phyloP scores from a whole-genome alignment of 2,888 invertebrate species.

The Athripsodes cinereus region DNA sequence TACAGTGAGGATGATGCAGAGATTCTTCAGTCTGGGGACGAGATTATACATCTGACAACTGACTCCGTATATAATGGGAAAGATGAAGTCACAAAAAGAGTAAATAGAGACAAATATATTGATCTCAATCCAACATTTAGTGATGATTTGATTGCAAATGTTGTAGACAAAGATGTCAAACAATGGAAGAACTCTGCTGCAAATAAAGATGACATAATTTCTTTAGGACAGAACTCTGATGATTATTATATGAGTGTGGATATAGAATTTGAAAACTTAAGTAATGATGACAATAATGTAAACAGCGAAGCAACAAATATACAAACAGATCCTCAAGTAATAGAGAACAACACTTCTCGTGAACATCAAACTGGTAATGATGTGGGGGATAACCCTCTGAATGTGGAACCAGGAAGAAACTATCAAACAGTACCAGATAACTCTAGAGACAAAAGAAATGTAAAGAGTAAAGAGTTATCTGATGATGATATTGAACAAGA shows the following conservation, averaged over 20 bases:
- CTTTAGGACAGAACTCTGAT: slow-evolving; percentile 12
- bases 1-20: no score
- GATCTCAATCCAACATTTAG: no score
- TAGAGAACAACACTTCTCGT: background rate
- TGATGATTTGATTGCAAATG: no score
- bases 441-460: background rate
- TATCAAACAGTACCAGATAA: background rate
- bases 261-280: slow-evolving; percentile 14
- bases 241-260: slow-evolving; percentile 17
- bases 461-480: background rate
- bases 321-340: background rate
- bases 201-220: background rate
- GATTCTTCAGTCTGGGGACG: no score
- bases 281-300: background rate
- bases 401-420: background rate
- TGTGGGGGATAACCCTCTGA: background rate
- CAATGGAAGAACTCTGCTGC: no score
- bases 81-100: no score
- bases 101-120: no score
- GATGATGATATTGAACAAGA: slow-evolving; percentile 4
- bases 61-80: no score
- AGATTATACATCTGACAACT: no score
- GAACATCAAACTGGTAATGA: background rate
- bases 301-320: background rate
- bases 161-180: no score